Percentiles rank a stretch among this genome's conserved stretches.
phyloP scores from a whole-genome alignment of 2,797 vertebrate genomes.

The Clarias laeviceps region DNA sequence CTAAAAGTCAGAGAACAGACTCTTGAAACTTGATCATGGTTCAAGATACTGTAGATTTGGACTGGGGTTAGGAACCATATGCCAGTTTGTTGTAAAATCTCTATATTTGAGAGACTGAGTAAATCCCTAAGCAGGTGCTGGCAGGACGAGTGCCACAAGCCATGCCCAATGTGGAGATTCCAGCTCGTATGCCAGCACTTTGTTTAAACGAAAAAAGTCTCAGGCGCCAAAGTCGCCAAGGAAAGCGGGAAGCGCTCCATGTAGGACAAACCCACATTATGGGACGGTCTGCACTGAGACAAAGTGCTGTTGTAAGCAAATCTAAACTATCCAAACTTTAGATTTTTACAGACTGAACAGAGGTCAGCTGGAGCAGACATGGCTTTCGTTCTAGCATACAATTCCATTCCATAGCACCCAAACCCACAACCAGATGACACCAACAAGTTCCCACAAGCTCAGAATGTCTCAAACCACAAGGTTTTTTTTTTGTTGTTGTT shows the following conservation, averaged over 20 bases:
- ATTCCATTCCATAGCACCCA: slow-evolving; percentile 34
- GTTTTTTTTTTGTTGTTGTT: not conserved
- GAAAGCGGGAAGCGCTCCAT: slow-evolving; percentile 43
- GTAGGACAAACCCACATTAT: slow-evolving; percentile 51
- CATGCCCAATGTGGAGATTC: slow-evolving; percentile 44
- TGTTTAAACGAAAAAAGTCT: slow-evolving; percentile 49
- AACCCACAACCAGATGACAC: not conserved
- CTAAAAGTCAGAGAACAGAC: not conserved
- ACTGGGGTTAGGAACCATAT: not conserved
- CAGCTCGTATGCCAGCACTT: slow-evolving; percentile 49
- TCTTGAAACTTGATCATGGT: not conserved
- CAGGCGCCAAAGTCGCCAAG: slow-evolving; percentile 36
- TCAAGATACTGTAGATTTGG: not conserved
- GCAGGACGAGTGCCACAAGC: slow-evolving; percentile 12
- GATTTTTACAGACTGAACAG: slow-evolving; percentile 7
- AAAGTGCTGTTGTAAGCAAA: slow-evolving; percentile 52
- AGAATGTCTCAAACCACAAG: not conserved
- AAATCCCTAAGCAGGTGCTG: slow-evolving; percentile 16
- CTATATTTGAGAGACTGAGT: not conserved
- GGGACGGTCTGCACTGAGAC: slow-evolving; percentile 44
- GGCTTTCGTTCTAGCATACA: slow-evolving; percentile 36
- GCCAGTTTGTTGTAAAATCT: slow-evolving; percentile 2
- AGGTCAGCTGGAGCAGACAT: slow-evolving; percentile 48
- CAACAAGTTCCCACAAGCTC: not conserved
- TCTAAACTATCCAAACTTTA: slow-evolving; percentile 28